Percentiles rank a stretch among this genome's conserved stretches.
phyloP scores from a whole-genome alignment of 53 echinoderm and acorn worm genomes.

The Mesocentrotus franciscanus region DNA sequence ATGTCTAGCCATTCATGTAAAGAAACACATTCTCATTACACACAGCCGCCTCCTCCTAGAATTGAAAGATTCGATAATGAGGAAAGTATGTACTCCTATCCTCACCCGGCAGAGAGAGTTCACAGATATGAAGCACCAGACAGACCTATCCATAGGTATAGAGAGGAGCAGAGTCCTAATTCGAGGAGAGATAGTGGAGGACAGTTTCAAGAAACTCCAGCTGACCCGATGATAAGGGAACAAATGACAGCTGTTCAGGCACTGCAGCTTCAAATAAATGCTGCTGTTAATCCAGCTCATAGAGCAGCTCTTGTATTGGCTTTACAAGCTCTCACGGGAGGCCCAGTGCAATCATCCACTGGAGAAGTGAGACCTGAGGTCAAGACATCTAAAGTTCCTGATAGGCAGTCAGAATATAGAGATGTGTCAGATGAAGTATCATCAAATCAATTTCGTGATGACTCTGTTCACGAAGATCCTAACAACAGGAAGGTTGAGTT shows the following conservation, averaged over 20 bases:
- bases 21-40: not conserved
- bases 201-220: not conserved
- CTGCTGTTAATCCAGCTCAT: slow-evolving; percentile 52
- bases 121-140: not conserved
- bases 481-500: slow-evolving; percentile 45
- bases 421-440: not conserved
- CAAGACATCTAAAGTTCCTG: not conserved
- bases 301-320: slow-evolving; percentile 48
- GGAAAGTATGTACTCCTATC: not conserved
- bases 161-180: not conserved
- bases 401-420: not conserved
- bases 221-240: not conserved
- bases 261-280: slow-evolving; percentile 41
- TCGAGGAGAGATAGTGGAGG: not conserved
- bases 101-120: not conserved
- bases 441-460: too few species aligned
- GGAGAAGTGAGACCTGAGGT: not conserved
- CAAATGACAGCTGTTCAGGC: slow-evolving; percentile 53
- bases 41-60: not conserved
- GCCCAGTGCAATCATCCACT: not conserved
- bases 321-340: slow-evolving; percentile 3
- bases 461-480: not conserved
- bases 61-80: not conserved
- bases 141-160: not conserved
- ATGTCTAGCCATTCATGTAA: not conserved